Base-by-base conservation (phyloP, 2,797 vertebrate genomes). In the Poecilia picta region DNA sequence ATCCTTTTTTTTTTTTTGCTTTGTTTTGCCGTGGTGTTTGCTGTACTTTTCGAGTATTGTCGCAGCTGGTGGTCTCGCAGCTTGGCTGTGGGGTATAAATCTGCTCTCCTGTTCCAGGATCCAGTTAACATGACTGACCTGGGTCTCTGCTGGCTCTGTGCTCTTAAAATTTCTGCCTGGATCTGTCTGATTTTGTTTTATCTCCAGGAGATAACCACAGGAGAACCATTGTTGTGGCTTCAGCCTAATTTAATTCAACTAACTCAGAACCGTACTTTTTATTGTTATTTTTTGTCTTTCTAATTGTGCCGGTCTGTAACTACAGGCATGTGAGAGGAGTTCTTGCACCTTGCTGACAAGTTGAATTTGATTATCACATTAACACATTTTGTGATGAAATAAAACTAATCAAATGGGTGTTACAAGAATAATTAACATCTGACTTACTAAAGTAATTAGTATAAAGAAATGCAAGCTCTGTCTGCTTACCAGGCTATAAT, bases 401-500 rank as follows among this genome's bases (percentile, higher is more conserved):
- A 62, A 82, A 87, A 76, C 70, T 49, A 87, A 87, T 70, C 89
- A 89, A 90, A 88, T 89, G 89, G 89, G 83, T 79, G 76, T 86
- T 86, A 91, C 89, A 79, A 91, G 91, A 91, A 83, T 84, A 93
- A 94, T 95, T 92, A 94, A 80, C 88, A 89, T 89, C 87, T 87
- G 86, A 76, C 83, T 89, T 88, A 81, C 89, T 89, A 87, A 84
- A 87, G 84, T 93, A 95, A 96, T 95, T 94, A 95, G 93, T 86
- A 91, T 93, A 83, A 93, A 90, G 88, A 87, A 90, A 92, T 81
- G 86, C 89, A 89, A 93, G 87, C 77, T 18, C 81, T 73, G 86
- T 84, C 87, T 88, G 90, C 89, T 95, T 94, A 94, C 93, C 85
- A 85, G 89, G 90, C 92, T 94, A 73, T 94, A 92, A 95, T 95